These are phyloP conservation scores for Tetraneura akinire DNA, from an alignment of 1,140 invertebrate genomes.

Conservation along the genomic window DNA sequence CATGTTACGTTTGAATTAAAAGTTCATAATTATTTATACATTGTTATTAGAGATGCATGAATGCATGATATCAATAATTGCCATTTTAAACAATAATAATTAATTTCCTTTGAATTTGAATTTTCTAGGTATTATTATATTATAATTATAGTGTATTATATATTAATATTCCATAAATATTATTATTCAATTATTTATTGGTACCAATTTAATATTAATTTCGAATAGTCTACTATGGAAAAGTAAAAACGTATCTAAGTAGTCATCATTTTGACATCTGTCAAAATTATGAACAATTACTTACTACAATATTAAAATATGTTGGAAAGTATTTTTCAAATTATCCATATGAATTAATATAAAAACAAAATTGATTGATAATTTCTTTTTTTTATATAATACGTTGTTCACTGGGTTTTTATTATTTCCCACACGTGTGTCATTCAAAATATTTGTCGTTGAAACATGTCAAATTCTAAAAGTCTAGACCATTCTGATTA, in stretches of 20 bases:
- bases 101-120: too few species aligned
- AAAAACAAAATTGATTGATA: background rate
- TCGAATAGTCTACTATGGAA: too few species aligned
- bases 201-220: too few species aligned
- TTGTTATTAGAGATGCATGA: background rate
- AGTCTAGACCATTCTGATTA: background rate
- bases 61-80: background rate
- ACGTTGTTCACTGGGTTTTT: background rate
- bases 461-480: background rate
- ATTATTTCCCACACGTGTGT: constrained; percentile 3
- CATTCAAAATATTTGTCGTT: background rate
- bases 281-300: constrained; percentile 5
- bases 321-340: constrained; percentile 8
- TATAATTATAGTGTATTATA: too few species aligned
- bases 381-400: background rate
- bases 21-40: background rate
- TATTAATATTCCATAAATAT: too few species aligned
- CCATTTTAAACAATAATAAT: background rate
- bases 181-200: too few species aligned
- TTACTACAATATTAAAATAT: too few species aligned
- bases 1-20: background rate
- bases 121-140: too few species aligned
- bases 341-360: background rate
- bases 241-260: too few species aligned
- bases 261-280: too few species aligned